Evolutionary conservation across 1,140 invertebrate species (phyloP).

Genomic region (Zophobas morio): DNA sequence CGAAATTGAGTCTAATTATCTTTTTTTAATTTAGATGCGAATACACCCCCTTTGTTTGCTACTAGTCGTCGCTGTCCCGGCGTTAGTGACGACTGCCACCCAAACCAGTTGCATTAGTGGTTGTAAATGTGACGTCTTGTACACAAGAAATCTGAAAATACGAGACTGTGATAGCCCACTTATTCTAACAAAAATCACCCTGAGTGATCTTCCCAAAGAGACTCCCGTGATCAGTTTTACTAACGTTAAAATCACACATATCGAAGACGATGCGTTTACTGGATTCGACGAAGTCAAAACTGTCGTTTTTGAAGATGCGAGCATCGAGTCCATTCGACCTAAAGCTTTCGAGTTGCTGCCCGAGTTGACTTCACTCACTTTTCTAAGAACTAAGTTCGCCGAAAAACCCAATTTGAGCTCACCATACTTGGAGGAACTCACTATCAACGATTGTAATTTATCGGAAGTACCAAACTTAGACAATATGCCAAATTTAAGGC

Average conservation of each 20-base stretch:
- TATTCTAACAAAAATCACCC: conserved; percentile 10
- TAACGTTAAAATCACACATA: conserved; percentile 54
- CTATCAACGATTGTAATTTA: conserved; percentile 60
- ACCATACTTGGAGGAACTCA: conserved; percentile 58
- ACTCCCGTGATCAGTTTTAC: conserved; percentile 52
- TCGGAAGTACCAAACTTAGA: conserved; percentile 57
- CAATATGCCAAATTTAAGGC: conserved; percentile 54
- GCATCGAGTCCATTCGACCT: conserved; percentile 54
- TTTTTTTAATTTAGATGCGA: conserved; percentile 36
- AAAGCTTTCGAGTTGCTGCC: conserved; percentile 52
- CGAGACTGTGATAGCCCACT: conserved; percentile 19
- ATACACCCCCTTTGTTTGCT: conserved; percentile 17
- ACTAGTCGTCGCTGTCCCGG: conserved; percentile 4
- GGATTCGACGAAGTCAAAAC: conserved; percentile 42
- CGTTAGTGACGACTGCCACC: neutral
- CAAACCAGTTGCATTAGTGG: conserved; percentile 36
- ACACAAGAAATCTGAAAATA: conserved; percentile 8
- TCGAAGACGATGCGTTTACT: conserved; percentile 54
- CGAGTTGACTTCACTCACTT: conserved; percentile 52
- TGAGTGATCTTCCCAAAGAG: conserved; percentile 13
- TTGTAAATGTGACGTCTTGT: conserved; percentile 33
- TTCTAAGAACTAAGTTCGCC: conserved; percentile 54
- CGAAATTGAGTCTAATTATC: conserved; percentile 18
- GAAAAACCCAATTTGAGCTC: conserved; percentile 58
- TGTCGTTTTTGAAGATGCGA: conserved; percentile 53